phyloP scores from a whole-genome alignment of 2,113 vertebrate genomes.

The Actenoides lindsayi region DNA sequence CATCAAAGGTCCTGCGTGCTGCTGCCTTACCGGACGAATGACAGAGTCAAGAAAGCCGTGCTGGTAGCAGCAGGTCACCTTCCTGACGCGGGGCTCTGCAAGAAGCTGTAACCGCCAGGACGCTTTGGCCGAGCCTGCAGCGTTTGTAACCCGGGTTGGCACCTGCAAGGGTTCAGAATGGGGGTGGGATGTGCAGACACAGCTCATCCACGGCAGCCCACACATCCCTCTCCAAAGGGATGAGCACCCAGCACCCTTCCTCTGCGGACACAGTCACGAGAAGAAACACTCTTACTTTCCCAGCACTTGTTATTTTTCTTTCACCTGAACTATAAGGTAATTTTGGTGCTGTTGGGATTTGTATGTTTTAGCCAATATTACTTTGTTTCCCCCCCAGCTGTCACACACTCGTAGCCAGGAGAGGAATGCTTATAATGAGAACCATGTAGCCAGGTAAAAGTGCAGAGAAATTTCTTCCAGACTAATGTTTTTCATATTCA shows the following conservation, averaged over 20 bases:
- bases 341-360: background rate
- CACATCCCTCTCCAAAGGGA: background rate
- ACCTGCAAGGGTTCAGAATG: conserved; percentile 16
- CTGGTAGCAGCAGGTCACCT: conserved; percentile 13
- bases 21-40: conserved; percentile 58
- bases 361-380: background rate
- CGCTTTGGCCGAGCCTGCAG: background rate
- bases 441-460: background rate
- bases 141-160: background rate
- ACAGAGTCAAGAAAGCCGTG: background rate
- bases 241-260: background rate
- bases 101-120: conserved; percentile 19
- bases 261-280: background rate
- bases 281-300: background rate
- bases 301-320: background rate
- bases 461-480: background rate
- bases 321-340: background rate
- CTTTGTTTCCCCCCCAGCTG: background rate
- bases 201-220: background rate
- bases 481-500: background rate
- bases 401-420: background rate
- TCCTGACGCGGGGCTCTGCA: conserved; percentile 40
- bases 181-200: background rate
- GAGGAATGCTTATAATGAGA: background rate
- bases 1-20: fast-evolving